Evolutionary conservation across 2,888 invertebrate species (phyloP), one percentile per base, ranked within the genome.

Genomic region (Dexiosoma caninum): DNA sequence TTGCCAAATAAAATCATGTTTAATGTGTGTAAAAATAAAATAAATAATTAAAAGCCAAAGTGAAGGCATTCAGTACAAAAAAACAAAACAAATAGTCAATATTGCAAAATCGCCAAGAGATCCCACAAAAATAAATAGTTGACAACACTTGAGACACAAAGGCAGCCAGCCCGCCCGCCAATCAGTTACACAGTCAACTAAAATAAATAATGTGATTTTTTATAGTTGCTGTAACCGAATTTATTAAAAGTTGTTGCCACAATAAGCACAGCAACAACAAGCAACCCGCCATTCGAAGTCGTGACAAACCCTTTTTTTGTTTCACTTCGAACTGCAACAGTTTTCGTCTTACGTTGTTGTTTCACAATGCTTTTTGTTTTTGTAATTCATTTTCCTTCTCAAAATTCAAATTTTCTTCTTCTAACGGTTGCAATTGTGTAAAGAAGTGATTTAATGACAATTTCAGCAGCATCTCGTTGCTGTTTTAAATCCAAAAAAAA

Each of bases 381-480:
- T n/a, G n/a, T n/a, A n/a, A 57, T 7, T 0, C 23, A 27, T 46
- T 57, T 42, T 12, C 14, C 10, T 44, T 9, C 7, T 42, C 30
- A 3, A 23, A 72, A 55, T 44, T 16, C n/a, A 53, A 62, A 62
- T 76, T 76, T 55, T 55, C 55, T 55, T 55, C 55, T 30, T 64
- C 57, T 49, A 40, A 44, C 53, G 16, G 23, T 51, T 64, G 67
- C 77, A 77, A 59, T 74, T 77, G 72, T 77, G 57, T 64, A 64
- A 69, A 77, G 53, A 72, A 69, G 81, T 77, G 81, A 81, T 74
- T 81, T 77, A 81, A 81, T 77, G 64, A 64, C 74, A 74, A 64
- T 81, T 81, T 72, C 81, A 77, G 51, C 77, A 72, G 44, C 55
- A 76, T 57, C 32, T 75, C 51, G 46, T 14, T 46, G 30, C 1